phyloP scores from a whole-genome alignment of 1,140 invertebrate species.

The Bradynema listronoti region DNA sequence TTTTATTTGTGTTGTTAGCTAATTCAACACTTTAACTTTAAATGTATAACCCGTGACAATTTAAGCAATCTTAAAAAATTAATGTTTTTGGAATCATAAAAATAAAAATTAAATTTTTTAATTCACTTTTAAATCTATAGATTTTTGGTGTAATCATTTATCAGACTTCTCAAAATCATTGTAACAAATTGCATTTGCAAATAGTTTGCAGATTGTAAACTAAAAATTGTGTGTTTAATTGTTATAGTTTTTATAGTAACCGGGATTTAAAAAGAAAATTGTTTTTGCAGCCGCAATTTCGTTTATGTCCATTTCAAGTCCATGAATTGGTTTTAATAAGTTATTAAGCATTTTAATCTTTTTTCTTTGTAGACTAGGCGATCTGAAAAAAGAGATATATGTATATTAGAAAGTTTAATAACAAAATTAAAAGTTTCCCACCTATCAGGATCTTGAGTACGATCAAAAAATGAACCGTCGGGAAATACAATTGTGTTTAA shows the following conservation, averaged over 20 bases:
- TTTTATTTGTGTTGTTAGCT: too few species aligned
- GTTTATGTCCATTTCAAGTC: slow-evolving; percentile 51
- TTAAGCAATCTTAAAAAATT: too few species aligned
- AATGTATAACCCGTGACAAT: too few species aligned
- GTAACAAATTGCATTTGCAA: too few species aligned
- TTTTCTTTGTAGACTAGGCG: slow-evolving; percentile 56
- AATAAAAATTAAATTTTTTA: too few species aligned
- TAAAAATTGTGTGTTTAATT: slow-evolving; percentile 15
- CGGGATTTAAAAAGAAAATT: slow-evolving; percentile 57
- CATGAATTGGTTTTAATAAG: slow-evolving; percentile 51
- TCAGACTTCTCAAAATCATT: neutral
- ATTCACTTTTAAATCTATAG: too few species aligned
- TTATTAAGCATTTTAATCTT: slow-evolving; percentile 58
- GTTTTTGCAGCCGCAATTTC: slow-evolving; percentile 57
- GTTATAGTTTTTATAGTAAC: slow-evolving; percentile 30
- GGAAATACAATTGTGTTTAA: slow-evolving; percentile 56
- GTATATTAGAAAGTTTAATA: slow-evolving; percentile 1
- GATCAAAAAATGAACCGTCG: slow-evolving; percentile 54
- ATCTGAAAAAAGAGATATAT: slow-evolving; percentile 31
- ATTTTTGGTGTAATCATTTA: neutral
- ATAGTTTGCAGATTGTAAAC: neutral
- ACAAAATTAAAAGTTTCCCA: slow-evolving; percentile 15
- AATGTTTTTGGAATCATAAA: too few species aligned
- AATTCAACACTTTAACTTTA: too few species aligned
- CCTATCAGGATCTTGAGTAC: slow-evolving; percentile 48